These are phyloP conservation scores for Amphipoea lucens DNA, from an alignment of 2,888 invertebrate species.

Conservation along the genomic window DNA sequence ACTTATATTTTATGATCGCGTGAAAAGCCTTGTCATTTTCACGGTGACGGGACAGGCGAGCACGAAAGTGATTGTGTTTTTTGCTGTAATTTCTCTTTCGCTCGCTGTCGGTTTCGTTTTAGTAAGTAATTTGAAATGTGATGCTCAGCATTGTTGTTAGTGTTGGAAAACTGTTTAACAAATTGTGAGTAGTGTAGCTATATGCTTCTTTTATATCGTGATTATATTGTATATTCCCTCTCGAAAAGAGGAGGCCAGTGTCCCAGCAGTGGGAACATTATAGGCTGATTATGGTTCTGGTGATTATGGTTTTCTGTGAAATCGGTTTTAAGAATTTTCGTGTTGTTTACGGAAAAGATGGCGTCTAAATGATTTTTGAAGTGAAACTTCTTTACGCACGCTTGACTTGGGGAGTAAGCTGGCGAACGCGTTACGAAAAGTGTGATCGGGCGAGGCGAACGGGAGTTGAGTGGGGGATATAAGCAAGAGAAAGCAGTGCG, in stretches of 20 bases:
- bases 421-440: no score
- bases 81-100: constrained; percentile 13
- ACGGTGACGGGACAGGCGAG: constrained; percentile 62
- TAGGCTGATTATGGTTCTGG: background rate
- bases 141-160: constrained; percentile 2
- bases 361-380: no score
- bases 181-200: background rate
- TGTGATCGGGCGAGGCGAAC: no score
- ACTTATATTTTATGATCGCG: constrained; percentile 73
- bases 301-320: background rate
- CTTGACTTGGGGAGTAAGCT: no score
- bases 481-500: no score
- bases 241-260: background rate
- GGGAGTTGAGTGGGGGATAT: no score
- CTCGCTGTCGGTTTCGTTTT: constrained; percentile 13
- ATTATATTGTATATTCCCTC: background rate
- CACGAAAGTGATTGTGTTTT: constrained; percentile 34
- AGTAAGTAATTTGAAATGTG: constrained; percentile 27
- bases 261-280: background rate
- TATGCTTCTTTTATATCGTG: background rate
- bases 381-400: no score
- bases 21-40: constrained; percentile 78
- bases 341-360: no score
- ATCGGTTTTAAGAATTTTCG: background rate
- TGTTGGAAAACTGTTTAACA: background rate